Percentiles rank a stretch among this genome's conserved stretches.
phyloP scores from a whole-genome alignment of 2,113 vertebrate species.

The Ageneiosus marmoratus region DNA sequence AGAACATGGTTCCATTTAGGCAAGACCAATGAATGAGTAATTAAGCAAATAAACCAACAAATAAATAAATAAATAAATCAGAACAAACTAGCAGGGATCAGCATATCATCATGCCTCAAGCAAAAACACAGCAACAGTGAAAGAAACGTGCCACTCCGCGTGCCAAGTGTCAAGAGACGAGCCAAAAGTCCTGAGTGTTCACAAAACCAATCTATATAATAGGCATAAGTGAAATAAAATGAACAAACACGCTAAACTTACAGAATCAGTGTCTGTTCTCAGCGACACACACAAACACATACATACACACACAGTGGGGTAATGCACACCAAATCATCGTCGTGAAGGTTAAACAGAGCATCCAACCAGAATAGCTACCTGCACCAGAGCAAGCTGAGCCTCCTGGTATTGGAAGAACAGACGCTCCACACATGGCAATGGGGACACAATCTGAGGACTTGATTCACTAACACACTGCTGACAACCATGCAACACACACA shows the following conservation, averaged over 20 bases:
- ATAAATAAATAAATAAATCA: background rate
- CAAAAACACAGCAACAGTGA: background rate
- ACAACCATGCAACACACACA: slow-evolving; percentile 38
- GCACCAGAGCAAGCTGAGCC: slow-evolving; percentile 59
- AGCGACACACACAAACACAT: background rate
- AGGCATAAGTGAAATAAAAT: background rate
- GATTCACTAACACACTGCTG: slow-evolving; percentile 55
- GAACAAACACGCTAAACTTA: background rate
- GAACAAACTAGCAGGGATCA: background rate
- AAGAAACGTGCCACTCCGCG: background rate
- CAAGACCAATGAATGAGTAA: background rate
- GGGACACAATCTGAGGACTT: slow-evolving; percentile 41
- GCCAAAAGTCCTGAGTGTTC: background rate
- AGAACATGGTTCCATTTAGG: slow-evolving; percentile 5
- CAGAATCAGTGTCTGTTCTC: background rate
- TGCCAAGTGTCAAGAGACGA: background rate
- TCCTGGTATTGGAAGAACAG: slow-evolving; percentile 67
- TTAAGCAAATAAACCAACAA: background rate
- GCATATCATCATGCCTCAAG: slow-evolving; percentile 29
- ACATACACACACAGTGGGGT: background rate
- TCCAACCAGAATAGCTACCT: background rate
- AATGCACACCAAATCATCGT: slow-evolving; percentile 6
- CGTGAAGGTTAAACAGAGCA: background rate
- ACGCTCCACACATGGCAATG: slow-evolving; percentile 65
- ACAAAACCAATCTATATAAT: background rate